These are phyloP conservation scores for Lasioglossum morio DNA, from an alignment of 2,888 invertebrate species.

Conservation along the genomic window DNA sequence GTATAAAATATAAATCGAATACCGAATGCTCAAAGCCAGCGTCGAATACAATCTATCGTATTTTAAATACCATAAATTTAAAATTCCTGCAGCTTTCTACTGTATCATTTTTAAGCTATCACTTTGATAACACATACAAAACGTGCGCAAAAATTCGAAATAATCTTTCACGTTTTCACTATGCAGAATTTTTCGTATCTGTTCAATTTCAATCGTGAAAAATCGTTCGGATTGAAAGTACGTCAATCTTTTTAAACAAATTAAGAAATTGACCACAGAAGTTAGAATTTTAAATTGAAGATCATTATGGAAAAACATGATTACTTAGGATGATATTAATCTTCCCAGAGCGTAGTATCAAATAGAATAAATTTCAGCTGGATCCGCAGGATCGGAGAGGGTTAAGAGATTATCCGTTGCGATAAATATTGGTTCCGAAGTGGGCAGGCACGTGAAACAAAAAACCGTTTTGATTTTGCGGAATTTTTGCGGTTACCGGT, in stretches of 20 bases:
- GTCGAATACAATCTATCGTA: not conserved
- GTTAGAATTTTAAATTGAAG: not conserved
- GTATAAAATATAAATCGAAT: not conserved
- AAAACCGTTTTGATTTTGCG: not conserved
- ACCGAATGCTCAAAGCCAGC: not conserved
- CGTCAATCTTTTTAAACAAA: not conserved
- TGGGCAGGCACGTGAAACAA: not conserved
- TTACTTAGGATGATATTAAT: not conserved
- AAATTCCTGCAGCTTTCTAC: not conserved
- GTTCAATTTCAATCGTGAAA: not conserved
- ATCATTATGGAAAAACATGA: not conserved
- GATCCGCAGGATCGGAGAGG: not conserved
- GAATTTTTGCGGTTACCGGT: not conserved
- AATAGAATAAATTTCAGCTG: not conserved
- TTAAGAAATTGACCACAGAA: not conserved
- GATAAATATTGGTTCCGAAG: not conserved
- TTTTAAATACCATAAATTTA: not conserved
- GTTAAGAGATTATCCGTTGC: not conserved
- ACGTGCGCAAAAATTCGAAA: not conserved
- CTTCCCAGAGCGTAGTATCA: not conserved
- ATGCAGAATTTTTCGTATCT: not conserved
- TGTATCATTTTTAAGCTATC: not conserved
- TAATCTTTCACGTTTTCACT: not conserved
- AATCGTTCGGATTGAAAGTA: not conserved
- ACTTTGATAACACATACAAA: not conserved